Conservation (phyloP, 1,140 invertebrate genomes). For the Drosophila rhopaloa region DNA sequence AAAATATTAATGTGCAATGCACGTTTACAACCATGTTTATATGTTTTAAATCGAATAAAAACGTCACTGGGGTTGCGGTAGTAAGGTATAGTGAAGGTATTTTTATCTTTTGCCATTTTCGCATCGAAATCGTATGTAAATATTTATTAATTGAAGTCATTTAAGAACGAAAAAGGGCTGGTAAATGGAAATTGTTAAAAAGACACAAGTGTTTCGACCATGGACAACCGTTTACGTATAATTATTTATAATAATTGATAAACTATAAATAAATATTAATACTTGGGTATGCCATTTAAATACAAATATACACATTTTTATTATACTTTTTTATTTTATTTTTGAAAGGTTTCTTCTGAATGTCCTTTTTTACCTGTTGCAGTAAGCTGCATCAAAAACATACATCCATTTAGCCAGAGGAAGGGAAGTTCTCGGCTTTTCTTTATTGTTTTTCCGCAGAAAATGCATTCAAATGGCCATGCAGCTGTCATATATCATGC, state of each 20-base stretch:
- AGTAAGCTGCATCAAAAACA: neutral
- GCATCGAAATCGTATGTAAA: neutral
- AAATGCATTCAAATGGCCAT: conserved; percentile 21
- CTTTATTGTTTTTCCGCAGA: neutral
- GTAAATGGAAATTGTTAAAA: neutral
- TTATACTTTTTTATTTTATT: neutral
- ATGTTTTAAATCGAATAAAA: conserved; percentile 20
- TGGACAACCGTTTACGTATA: neutral
- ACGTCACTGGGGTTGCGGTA: conserved; percentile 1
- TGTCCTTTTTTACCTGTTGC: neutral
- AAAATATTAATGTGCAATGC: conserved; percentile 8
- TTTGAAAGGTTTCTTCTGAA: neutral
- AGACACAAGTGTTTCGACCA: neutral
- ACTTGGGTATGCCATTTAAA: neutral
- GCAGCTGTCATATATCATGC: conserved; percentile 13
- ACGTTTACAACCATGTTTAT: conserved; percentile 1
- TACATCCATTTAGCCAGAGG: neutral
- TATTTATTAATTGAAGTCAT: conserved; percentile 15
- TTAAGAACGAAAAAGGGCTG: neutral
- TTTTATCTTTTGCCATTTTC: neutral
- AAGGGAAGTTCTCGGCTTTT: neutral
- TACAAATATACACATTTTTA: neutral
- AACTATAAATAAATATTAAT: neutral
- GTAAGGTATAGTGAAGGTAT: neutral
- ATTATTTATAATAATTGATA: no score